These are phyloP conservation scores for Gymnoscopelus braueri DNA, from an alignment of 2,797 vertebrate genomes.

Conservation along the genomic window DNA sequence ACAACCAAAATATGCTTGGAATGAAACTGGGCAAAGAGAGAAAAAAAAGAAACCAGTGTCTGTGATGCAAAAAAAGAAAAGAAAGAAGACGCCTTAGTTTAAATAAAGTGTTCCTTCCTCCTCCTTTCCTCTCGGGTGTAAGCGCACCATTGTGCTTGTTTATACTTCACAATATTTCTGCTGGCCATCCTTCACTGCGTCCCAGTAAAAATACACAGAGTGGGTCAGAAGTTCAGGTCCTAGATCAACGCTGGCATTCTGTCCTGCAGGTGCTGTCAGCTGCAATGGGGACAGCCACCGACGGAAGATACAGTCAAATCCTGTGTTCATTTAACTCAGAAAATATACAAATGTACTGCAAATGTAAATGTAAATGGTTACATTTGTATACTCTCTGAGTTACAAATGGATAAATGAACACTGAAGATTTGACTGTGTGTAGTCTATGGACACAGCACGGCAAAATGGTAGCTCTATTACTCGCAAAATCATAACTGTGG, in stretches of 20 bases:
- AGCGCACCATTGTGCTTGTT: slow-evolving; percentile 65
- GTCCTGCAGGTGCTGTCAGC: slow-evolving; percentile 74
- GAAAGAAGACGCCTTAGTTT: slow-evolving; percentile 30
- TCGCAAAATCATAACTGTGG: too few relatives aligned
- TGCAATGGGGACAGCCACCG: slow-evolving; percentile 26
- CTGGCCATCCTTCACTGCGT: slow-evolving; percentile 55
- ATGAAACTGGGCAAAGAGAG: slow-evolving; percentile 53
- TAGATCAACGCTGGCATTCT: slow-evolving; percentile 64
- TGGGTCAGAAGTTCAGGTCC: slow-evolving; percentile 75
- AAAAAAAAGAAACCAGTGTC: slow-evolving; percentile 20
- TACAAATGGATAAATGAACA: too few relatives aligned
- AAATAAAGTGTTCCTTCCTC: slow-evolving; percentile 69
- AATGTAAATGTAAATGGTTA: too few relatives aligned
- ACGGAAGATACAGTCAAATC: slow-evolving; percentile 36
- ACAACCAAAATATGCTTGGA: slow-evolving; percentile 67
- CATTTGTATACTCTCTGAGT: too few relatives aligned
- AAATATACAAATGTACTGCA: neutral
- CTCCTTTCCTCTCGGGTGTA: slow-evolving; percentile 45
- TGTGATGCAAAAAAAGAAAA: slow-evolving; percentile 20
- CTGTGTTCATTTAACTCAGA: neutral
- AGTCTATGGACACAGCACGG: slow-evolving; percentile 10
- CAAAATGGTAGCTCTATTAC: slow-evolving; percentile 40
- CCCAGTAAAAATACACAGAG: slow-evolving; percentile 75
- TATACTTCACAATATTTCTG: slow-evolving; percentile 61
- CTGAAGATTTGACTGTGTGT: too few relatives aligned